Percentiles rank a stretch among this genome's conserved stretches.
These are phyloP conservation scores for Ptilonorhynchus violaceus DNA, from an alignment of 2,113 vertebrate genomes.

Conservation along the genomic window DNA sequence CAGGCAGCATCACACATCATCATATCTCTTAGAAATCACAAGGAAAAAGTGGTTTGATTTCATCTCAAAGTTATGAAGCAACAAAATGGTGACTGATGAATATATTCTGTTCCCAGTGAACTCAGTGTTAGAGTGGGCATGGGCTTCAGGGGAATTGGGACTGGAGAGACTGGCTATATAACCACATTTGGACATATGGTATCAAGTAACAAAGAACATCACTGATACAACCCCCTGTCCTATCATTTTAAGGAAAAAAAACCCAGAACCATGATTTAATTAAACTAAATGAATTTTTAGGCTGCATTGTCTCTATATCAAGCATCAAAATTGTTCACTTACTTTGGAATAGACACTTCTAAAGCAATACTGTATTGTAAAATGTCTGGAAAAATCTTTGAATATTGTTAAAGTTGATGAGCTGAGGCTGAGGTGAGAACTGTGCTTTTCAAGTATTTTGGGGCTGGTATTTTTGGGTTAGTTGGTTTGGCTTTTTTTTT, in stretches of 20 bases:
- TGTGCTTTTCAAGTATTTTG: background rate
- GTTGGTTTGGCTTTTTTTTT: background rate
- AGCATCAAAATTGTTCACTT: background rate
- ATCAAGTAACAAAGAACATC: background rate
- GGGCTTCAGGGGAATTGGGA: background rate
- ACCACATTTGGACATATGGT: background rate
- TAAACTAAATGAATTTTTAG: background rate
- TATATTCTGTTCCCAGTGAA: background rate
- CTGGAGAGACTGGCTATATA: background rate
- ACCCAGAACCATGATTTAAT: background rate
- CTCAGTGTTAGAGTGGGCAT: background rate
- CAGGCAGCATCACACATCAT: background rate
- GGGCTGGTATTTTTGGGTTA: background rate
- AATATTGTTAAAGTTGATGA: background rate
- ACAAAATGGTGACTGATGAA: background rate
- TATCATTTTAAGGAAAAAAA: background rate
- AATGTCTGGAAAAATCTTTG: background rate
- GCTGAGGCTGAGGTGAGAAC: background rate
- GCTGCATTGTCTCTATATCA: background rate
- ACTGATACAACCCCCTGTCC: background rate
- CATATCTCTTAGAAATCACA: background rate
- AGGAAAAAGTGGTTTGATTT: background rate
- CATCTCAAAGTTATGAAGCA: background rate
- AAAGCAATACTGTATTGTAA: background rate
- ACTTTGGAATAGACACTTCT: background rate